A percentile compares a stretch with the other conserved stretches of the same genome.
Conservation (phyloP, 2,113 vertebrate species). For the Apteryx owenii region DNA sequence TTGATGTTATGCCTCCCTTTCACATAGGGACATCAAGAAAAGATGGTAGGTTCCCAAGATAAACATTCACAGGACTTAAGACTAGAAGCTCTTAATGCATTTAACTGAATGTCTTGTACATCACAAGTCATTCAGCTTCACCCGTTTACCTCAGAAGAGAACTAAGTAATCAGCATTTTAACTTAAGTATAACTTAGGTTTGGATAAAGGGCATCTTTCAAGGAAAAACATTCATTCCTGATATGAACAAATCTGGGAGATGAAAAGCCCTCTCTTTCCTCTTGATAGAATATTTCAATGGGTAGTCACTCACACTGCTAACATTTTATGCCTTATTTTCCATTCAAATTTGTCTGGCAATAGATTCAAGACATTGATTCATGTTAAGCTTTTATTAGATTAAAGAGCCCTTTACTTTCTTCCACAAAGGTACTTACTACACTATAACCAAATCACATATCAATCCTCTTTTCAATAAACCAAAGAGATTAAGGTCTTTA, state of each 20-base stretch:
- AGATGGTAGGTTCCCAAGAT: background rate
- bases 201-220: background rate
- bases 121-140: background rate
- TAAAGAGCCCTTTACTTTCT: background rate
- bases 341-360: background rate
- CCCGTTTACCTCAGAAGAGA: background rate
- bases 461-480: background rate
- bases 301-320: background rate
- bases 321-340: background rate
- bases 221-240: background rate
- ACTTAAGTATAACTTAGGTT: background rate
- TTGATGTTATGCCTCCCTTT: background rate
- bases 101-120: background rate
- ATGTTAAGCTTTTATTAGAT: background rate
- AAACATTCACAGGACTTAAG: background rate
- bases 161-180: background rate
- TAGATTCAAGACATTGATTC: background rate
- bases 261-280: background rate
- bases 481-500: background rate
- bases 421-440: background rate
- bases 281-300: background rate
- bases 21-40: background rate
- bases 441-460: background rate
- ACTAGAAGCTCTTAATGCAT: background rate
- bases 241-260: background rate